These are phyloP conservation scores for Platygyra sinensis DNA, from an alignment of 64 coral and sea anemone species.

Conservation along the genomic window DNA sequence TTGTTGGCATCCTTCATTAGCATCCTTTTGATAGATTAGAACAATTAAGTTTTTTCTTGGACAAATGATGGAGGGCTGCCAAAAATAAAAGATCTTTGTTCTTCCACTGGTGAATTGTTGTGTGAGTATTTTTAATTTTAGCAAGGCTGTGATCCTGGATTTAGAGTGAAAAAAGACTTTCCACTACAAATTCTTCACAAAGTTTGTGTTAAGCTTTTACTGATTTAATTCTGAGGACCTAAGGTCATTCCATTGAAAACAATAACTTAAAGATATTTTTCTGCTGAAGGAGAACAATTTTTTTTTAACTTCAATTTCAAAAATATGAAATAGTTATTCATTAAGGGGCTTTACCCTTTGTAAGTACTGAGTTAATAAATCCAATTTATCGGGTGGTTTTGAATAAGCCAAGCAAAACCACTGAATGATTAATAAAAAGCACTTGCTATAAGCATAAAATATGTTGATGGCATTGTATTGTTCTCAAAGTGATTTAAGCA, in stretches of 20 bases:
- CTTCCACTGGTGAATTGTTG: neutral
- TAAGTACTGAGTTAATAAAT: neutral
- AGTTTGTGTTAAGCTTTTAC: too few relatives aligned
- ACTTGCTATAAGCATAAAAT: neutral
- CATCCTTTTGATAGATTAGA: constrained; percentile 21
- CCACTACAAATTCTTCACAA: neutral
- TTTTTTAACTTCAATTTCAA: too few relatives aligned
- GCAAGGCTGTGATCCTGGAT: neutral
- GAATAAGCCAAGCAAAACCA: neutral
- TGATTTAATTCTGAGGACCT: too few relatives aligned
- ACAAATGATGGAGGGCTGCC: neutral
- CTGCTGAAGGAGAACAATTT: too few relatives aligned
- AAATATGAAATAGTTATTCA: neutral
- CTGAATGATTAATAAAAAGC: neutral
- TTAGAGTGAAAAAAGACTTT: neutral
- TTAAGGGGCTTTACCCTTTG: neutral
- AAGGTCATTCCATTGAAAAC: too few relatives aligned
- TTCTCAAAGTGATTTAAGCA: constrained; percentile 9
- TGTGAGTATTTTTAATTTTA: neutral
- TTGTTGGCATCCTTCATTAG: constrained; percentile 11
- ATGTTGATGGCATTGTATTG: constrained; percentile 20
- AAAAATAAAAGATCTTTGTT: constrained; percentile 1
- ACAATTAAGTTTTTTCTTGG: neutral
- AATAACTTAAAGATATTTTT: too few relatives aligned
- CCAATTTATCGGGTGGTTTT: neutral